These are phyloP conservation scores for Ctenoplectra terminalis DNA, from an alignment of 1,140 invertebrate species.

Conservation along the genomic window DNA sequence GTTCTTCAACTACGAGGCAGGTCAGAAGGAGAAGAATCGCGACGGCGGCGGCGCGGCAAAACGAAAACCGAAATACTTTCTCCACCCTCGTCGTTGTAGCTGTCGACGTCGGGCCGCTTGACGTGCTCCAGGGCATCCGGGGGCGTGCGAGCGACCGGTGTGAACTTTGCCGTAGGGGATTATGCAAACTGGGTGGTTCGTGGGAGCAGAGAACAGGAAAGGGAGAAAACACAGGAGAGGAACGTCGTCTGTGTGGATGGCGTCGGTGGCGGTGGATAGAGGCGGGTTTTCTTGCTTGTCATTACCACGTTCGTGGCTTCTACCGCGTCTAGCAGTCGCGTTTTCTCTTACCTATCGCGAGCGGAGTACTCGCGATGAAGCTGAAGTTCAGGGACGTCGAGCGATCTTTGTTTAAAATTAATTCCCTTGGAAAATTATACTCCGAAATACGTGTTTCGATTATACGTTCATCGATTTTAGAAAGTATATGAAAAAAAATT, in stretches of 20 bases:
- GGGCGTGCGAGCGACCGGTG: conserved; percentile 68
- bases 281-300: conserved; percentile 66
- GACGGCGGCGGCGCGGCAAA: neutral
- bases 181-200: conserved; percentile 68
- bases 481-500: neutral
- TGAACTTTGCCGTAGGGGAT: conserved; percentile 72
- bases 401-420: conserved; percentile 18
- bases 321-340: conserved; percentile 33
- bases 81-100: conserved; percentile 32
- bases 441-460: neutral
- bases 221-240: conserved; percentile 45
- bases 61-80: conserved; percentile 40
- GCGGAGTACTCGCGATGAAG: conserved; percentile 15
- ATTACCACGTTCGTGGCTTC: conserved; percentile 70
- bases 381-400: conserved; percentile 4
- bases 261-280: conserved; percentile 31
- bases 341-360: conserved; percentile 29
- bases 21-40: conserved; percentile 51
- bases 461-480: neutral
- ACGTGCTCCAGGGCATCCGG: conserved; percentile 50
- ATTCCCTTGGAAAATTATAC: conserved; percentile 9
- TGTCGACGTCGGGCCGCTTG: conserved; percentile 51
- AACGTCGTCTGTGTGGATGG: conserved; percentile 36
- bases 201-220: conserved; percentile 43
- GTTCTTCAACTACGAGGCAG: neutral